Percentiles rank a stretch among this genome's conserved stretches.
These are phyloP conservation scores for Spinibarbus caldwelli DNA, from an alignment of 2,797 vertebrate species.

Conservation along the genomic window DNA sequence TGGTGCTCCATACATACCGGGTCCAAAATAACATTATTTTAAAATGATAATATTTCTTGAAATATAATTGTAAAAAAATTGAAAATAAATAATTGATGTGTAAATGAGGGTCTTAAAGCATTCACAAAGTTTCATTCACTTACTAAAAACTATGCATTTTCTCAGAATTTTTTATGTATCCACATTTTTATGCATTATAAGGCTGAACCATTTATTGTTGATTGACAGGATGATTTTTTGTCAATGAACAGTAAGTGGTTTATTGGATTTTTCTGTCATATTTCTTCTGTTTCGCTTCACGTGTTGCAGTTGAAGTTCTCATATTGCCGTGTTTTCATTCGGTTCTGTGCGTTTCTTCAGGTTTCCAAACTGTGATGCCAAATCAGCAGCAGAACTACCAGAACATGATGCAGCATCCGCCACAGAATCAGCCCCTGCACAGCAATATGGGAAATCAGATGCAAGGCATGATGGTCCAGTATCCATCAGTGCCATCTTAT, in stretches of 20 bases:
- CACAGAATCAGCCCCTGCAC: slow-evolving; percentile 83
- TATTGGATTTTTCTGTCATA: neutral
- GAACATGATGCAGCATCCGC: slow-evolving; percentile 81
- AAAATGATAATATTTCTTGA: neutral
- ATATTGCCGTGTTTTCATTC: too few relatives aligned
- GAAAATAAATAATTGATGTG: too few relatives aligned
- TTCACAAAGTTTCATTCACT: too few relatives aligned
- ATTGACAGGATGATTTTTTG: neutral
- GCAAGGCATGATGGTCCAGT: slow-evolving; percentile 88
- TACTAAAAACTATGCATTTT: neutral
- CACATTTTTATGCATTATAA: neutral
- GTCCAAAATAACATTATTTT: neutral
- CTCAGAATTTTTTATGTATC: neutral
- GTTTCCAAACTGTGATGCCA: slow-evolving; percentile 85
- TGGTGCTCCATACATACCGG: neutral
- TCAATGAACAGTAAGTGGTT: neutral
- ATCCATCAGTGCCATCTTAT: slow-evolving; percentile 86
- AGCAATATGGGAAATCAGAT: slow-evolving; percentile 84
- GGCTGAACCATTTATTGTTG: neutral
- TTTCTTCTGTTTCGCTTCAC: neutral
- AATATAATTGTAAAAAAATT: neutral
- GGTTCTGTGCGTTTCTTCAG: slow-evolving; percentile 63
- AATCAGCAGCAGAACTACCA: slow-evolving; percentile 88
- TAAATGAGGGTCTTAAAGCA: too few relatives aligned
- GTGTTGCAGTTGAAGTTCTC: neutral